These are phyloP conservation scores for Ericerus pela DNA, from an alignment of 1,140 invertebrate genomes.

Conservation along the genomic window DNA sequence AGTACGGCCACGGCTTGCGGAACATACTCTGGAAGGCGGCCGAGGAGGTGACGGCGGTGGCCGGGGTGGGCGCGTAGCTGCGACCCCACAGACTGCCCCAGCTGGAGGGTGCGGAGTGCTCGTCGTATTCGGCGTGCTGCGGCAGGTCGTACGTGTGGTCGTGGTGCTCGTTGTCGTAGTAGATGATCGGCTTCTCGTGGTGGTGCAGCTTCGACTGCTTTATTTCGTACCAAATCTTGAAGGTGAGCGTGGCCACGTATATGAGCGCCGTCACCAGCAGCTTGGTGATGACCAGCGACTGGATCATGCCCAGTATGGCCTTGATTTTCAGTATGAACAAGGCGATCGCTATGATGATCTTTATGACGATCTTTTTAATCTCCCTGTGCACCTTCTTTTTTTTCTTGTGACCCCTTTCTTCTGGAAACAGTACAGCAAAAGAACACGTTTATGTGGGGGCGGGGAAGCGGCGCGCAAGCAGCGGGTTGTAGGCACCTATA, in stretches of 20 bases:
- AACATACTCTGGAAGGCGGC: background rate
- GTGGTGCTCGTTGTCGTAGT: slow-evolving; percentile 27
- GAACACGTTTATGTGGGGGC: too few species aligned
- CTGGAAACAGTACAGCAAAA: background rate
- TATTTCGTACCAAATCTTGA: slow-evolving; percentile 26
- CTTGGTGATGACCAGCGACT: slow-evolving; percentile 26
- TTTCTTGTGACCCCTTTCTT: slow-evolving; percentile 23
- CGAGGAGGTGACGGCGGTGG: slow-evolving; percentile 5
- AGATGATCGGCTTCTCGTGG: slow-evolving; percentile 23
- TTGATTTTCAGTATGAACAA: slow-evolving; percentile 27
- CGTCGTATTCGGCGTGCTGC: slow-evolving; percentile 22
- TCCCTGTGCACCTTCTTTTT: slow-evolving; percentile 27
- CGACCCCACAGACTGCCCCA: slow-evolving; percentile 25
- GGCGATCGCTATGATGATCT: slow-evolving; percentile 25
- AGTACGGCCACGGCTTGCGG: slow-evolving; percentile 1
- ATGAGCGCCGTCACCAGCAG: slow-evolving; percentile 23
- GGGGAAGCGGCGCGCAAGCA: too few species aligned
- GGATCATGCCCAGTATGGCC: slow-evolving; percentile 24
- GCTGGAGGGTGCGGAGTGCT: slow-evolving; percentile 17
- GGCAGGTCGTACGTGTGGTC: slow-evolving; percentile 26
- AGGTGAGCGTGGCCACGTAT: slow-evolving; percentile 23
- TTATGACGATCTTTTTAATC: slow-evolving; percentile 26
- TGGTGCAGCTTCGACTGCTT: slow-evolving; percentile 15
- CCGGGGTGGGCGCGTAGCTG: slow-evolving; percentile 20
- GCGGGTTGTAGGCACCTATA: too few species aligned